Evolutionary conservation across 2,797 vertebrate genomes (phyloP), one percentile per base, ranked within the genome.

Genomic region (Thamnophis elegans): DNA sequence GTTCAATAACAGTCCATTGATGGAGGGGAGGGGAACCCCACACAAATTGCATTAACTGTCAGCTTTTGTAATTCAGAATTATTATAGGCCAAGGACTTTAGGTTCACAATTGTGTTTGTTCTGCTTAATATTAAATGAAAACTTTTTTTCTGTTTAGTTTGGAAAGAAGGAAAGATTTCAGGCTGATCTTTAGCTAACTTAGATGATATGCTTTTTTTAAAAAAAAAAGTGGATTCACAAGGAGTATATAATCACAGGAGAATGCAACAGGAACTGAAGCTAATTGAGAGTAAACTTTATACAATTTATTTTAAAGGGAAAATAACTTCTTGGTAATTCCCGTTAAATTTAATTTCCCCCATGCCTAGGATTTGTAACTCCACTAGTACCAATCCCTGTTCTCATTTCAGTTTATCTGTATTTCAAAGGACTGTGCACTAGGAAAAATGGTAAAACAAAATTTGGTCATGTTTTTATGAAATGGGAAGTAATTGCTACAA

Each of bases 41-140:
- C 65, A 73, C 93, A 94, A 95, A 95, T 65, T 96, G 92, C 94
- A 95, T 94, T 88, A 95, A 93, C 88, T 93, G 90, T 94, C 94
- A 95, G 11, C 59, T 90, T 95, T 90, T 5, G 9, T 96, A 92
- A 92, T 32, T 93, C 91, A 93, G 86, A 93, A 54, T 93, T 85
- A 94, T 95, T 95, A 16, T 91, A 68, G 93, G 82, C 94, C 94
- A 95, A 90, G 42, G 90, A 85, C 25, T 36, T 18, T 73, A 91
- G 65, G 56, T 91, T 93, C 93, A 89, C 68, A 93, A 85, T 62
- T 96, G 87, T 36, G 11, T 94, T 89, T 92, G 47, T 28, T 89
- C 92, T 93, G 55, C 91, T 94, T 92, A 93, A 25, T 96, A 91
- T 6, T 82, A 32, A 13, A 32, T 85, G 89, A 73, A 73, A 28